phyloP scores from a whole-genome alignment of 2,797 vertebrate genomes.

The Manis javanica region DNA sequence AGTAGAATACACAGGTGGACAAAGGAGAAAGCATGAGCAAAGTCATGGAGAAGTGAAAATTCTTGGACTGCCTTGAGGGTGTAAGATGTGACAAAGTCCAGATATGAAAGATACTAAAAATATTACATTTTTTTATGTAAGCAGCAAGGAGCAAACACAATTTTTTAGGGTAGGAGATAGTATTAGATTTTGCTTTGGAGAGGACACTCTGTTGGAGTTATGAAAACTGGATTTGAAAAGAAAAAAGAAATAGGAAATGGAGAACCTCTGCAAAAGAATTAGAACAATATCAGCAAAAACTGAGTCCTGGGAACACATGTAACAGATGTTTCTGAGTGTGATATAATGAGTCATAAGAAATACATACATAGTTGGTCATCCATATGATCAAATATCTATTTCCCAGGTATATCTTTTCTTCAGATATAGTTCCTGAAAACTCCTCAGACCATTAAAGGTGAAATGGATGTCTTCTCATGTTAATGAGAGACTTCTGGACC shows the following conservation, averaged over 20 bases:
- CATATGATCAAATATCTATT: no score
- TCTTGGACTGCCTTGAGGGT: neutral
- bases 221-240: neutral
- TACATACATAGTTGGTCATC: no score
- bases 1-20: neutral
- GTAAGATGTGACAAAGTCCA: neutral
- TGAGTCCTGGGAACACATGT: neutral
- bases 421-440: no score
- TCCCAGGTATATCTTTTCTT: no score
- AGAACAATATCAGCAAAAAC: neutral
- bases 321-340: neutral
- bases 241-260: neutral
- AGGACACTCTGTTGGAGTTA: neutral
- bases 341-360: no score
- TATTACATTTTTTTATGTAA: conserved; percentile 5
- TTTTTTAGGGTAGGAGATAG: neutral
- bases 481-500: no score
- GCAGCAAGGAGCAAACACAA: neutral
- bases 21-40: neutral
- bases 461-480: no score
- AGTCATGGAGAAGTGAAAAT: neutral
- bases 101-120: neutral
- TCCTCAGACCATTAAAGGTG: no score
- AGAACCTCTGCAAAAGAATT: neutral
- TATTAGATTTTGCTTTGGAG: neutral